Evolutionary conservation across 2,113 vertebrate species (phyloP).

Genomic region (Ceuthmochares aereus): DNA sequence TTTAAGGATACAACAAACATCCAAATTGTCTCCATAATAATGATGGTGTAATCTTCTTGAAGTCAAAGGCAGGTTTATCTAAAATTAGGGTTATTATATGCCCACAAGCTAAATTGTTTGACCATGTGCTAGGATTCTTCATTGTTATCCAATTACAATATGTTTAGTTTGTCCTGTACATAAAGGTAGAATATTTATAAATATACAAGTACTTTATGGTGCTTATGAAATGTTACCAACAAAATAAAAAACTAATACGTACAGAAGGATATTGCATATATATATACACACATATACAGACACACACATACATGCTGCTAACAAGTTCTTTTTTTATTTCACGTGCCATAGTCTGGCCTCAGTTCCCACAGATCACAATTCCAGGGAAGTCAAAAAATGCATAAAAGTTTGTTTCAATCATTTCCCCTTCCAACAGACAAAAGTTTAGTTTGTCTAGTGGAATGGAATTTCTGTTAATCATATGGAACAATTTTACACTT

Average conservation of each 20-base stretch:
- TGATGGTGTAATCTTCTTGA: background rate
- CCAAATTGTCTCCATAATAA: background rate
- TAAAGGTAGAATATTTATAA: background rate
- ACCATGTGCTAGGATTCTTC: background rate
- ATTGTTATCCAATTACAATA: background rate
- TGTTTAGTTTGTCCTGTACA: background rate
- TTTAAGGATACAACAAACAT: background rate
- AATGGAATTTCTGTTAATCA: background rate
- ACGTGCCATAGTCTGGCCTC: background rate
- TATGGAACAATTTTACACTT: background rate
- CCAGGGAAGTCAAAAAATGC: background rate
- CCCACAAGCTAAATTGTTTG: background rate
- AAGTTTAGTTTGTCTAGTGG: background rate
- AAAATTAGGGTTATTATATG: background rate
- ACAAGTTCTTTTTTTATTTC: background rate
- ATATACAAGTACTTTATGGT: background rate
- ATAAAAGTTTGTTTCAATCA: background rate
- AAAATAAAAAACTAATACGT: background rate
- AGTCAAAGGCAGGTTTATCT: background rate
- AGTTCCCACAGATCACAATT: background rate
- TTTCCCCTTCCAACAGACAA: background rate
- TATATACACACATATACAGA: background rate
- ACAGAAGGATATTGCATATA: background rate
- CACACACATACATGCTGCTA: background rate
- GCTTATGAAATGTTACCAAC: background rate